Evolutionary conservation across 1,140 invertebrate genomes (phyloP), one percentile per base, ranked within the genome.

Genomic region (Colletes latitarsis): DNA sequence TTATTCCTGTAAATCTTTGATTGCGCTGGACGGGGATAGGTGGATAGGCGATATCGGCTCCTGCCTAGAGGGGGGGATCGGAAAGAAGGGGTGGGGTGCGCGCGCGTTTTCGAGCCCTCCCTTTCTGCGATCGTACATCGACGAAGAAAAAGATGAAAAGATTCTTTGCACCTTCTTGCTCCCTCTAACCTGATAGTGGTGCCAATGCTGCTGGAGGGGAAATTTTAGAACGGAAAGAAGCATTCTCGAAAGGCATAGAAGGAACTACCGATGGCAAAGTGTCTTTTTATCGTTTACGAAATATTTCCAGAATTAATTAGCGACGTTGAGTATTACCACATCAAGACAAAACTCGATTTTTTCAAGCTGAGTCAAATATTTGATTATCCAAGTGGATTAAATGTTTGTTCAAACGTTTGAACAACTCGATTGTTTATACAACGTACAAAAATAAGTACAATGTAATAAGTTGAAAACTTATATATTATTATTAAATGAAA

Each of bases 1-100:
- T 79, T 79, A 79, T 79, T 79, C 77, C 70, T 79, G 69, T 79
- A 79, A 79, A 79, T 79, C 77, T 79, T 79, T 79, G 77, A 79
- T 79, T 79, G 70, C 70, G 77, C 60, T 19, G 60, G 62, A 73
- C 46, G 70, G 58, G 70, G 77, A 73, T 79, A 73, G 77, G 60
- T 73, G 70, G 77, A 79, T 79, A 73, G 77, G 21, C 58, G 70
- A 64, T 79, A 73, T 79, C 70, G 69, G 58, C 39, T 64, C 49
- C 6, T 64, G n/a, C 49, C 43, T 2, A 63, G 76, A 71, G 58
- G 63, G 30, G 68, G 76, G 76, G 68, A 43, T 17, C 30, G 57
- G n/a, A 15, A 55, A n/a, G 57, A 70, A 30, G 58, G 39, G 57
- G 21, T 43, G 69, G 58, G 68, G 49, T 21, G 77, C 58, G 77